Conservation (phyloP, 2,797 vertebrate species). For the Hydrophis major region DNA sequence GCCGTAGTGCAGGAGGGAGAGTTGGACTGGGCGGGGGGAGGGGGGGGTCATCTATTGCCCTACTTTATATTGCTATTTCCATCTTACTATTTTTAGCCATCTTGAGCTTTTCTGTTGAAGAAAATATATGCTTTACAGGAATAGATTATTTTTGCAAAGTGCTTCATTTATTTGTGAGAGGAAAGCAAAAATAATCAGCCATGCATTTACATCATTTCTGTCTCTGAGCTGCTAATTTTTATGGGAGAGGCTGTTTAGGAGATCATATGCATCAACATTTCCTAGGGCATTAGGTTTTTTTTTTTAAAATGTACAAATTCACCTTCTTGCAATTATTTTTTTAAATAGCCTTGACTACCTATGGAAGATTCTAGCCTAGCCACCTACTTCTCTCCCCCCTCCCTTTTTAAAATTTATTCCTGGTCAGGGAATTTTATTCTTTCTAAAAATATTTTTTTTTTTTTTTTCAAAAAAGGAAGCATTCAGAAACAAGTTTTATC, state of each 20-base stretch:
- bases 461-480: not conserved
- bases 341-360: not conserved
- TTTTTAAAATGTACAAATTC: not conserved
- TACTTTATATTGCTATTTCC: not conserved
- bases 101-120: not conserved
- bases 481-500: not conserved
- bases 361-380: not conserved
- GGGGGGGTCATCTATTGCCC: not conserved
- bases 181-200: not conserved
- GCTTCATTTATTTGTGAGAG: not conserved
- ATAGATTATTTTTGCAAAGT: not conserved
- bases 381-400: not conserved
- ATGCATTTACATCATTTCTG: not conserved
- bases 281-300: not conserved
- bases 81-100: not conserved
- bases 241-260: not conserved
- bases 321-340: not conserved
- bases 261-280: not conserved
- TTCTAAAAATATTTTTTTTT: not conserved
- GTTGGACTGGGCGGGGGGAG: no score
- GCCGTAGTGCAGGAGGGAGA: not conserved
- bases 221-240: not conserved
- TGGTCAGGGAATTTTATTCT: not conserved
- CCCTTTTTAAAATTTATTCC: not conserved
- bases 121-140: not conserved